Evolutionary conservation across 2,113 vertebrate genomes (phyloP), one percentile per base, ranked within the genome.

Genomic region (Lagopus muta): DNA sequence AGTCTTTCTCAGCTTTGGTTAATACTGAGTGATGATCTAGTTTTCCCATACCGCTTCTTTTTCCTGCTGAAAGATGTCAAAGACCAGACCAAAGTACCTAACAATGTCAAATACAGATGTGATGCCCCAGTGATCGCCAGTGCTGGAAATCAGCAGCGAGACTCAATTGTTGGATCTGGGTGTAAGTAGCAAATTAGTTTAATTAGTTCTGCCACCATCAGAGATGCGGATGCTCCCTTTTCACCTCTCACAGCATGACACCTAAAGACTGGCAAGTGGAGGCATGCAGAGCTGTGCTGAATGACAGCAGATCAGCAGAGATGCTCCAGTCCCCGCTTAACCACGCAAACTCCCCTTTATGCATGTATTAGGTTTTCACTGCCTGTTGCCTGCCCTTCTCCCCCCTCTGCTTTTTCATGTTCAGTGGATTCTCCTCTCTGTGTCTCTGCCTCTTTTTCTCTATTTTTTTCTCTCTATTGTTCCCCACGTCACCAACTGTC

Each of bases 391-490:
- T 78, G 84, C 61, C 60, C 71, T 95, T 95, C 88, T 96, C 94
- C 88, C 96, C 85, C 82, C 93, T 94, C 95, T 72, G 74, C 86
- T 95, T 91, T 95, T 96, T 94, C 30, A 83, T 67, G 88, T 94
- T 94, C 96, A 96, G 76, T 93, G 77, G 89, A 92, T 89, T 94
- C 86, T 94, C 93, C 95, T 96, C 92, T 94, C 96, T 97, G 97
- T 94, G 64, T 83, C 92, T 96, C 90, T 96, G 92, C 88, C 97
- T 97, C 96, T 93, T 88, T 86, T 94, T 97, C 94, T 97, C 84
- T 92, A 61, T 97, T 94, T 95, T 93, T 98, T 98, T 95, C 97
- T 97, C 97, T 97, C 98, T 98, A 98, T 99, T 99, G 98, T 99
- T 98, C 97, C 92, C 96, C 97, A 98, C 96, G 97, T 98, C 98